Conservation (phyloP, 2,113 vertebrate species). For the Sylvietta virens region DNA sequence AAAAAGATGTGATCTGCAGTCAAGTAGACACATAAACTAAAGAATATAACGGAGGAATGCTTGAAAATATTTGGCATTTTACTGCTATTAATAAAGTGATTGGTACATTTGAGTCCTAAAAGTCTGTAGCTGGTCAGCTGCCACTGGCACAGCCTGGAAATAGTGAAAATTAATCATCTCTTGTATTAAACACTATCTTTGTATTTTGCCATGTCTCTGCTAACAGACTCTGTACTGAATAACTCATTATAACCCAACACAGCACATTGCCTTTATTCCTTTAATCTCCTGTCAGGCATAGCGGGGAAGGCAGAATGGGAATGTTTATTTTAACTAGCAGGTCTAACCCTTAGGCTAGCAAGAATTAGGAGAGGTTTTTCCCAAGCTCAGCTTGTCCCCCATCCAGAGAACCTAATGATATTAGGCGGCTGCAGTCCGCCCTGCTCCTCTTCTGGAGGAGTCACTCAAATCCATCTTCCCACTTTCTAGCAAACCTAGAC, state of each 20-base stretch:
- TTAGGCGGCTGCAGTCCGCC: rapidly evolving
- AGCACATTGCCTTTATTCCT: background rate
- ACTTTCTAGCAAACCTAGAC: background rate
- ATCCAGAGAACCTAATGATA: background rate
- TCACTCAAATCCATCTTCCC: background rate
- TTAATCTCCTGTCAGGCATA: background rate
- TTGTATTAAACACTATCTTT: background rate
- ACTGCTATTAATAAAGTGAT: background rate
- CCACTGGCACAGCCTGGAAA: background rate
- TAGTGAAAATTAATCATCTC: background rate
- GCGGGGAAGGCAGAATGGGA: background rate
- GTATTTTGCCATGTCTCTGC: background rate
- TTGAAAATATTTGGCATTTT: background rate
- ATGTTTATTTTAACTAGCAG: background rate
- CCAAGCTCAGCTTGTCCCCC: background rate
- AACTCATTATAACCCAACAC: background rate
- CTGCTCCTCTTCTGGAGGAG: background rate
- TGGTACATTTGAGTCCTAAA: background rate
- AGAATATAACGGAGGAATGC: background rate
- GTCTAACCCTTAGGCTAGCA: background rate
- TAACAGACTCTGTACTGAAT: background rate
- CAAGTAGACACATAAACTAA: rapidly evolving
- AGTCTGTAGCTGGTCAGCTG: background rate
- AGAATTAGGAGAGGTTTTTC: background rate
- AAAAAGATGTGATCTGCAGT: background rate